Evolutionary conservation across 2,113 vertebrate genomes (phyloP), one percentile per base, ranked within the genome.

Genomic region (Bos javanicus): DNA sequence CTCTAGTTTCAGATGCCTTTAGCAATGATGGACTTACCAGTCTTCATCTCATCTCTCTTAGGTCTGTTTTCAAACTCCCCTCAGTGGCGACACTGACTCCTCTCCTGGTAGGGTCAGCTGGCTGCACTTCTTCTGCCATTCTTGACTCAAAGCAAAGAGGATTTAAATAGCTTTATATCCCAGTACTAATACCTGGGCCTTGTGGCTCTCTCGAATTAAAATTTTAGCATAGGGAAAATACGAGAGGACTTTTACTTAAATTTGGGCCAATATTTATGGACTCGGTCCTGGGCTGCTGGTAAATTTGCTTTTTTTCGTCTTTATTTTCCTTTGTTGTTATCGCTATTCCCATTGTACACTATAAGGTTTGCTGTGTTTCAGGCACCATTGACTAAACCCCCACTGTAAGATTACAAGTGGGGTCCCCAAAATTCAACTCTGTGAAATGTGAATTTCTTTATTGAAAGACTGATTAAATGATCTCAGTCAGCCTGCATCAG

Each of bases 1-100:
- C 33, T 83, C 60, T 90, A 78, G 48, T 54, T 96, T 94, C 50
- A 94, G 93, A 80, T 87, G 71, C 81, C 62, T 80, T 97, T 82
- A 64, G 30, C 90, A 28, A 48, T 82, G 90, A 67, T 48, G 46
- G 64, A 59, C 12, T 60, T 91, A 92, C n/a, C 84, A 59, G 5
- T 64, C 85, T 92, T 95, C 43, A 57, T 88, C 92, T 94, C 67
- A 16, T 78, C 78, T 93, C 94, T 97, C 54, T 57, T 6, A 30
- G 36, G 54, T 60, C 95, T 81, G 23, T 80, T 94, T 90, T 92
- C 74, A 80, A 87, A 84, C 33, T 21, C 25, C 48, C 43, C 28
- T 39, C 21, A 39, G 43, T 3, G 12, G 59, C 0, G 1, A 36
- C 67, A 0, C 64, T 54, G 16, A 87, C 30, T 76, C 52, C 17